These are phyloP conservation scores for Coracias cyanogaster DNA, from an alignment of 2,797 vertebrate genomes.

Conservation along the genomic window DNA sequence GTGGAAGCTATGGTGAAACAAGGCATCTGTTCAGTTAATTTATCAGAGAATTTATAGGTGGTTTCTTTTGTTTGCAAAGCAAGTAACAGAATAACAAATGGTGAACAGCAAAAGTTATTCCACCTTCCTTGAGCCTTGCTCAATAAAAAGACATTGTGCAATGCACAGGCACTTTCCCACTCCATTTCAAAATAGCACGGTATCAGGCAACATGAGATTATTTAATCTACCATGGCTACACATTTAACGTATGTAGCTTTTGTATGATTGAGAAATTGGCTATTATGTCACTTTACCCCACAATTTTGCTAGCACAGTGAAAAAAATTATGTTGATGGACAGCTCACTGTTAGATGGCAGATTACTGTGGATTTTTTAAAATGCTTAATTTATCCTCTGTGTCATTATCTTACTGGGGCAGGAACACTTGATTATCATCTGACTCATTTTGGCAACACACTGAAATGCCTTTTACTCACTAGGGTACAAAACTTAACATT, in stretches of 20 bases:
- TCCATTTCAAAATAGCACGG: background rate
- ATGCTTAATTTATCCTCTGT: background rate
- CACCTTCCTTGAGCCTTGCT: conserved; percentile 5
- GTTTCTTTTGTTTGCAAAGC: conserved; percentile 20
- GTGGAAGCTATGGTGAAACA: background rate
- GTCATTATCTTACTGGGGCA: background rate
- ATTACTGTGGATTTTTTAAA: background rate
- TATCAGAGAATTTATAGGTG: conserved; percentile 1
- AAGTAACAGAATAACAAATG: conserved; percentile 43
- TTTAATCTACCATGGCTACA: background rate
- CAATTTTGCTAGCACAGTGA: background rate
- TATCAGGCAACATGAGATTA: background rate
- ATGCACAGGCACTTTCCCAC: background rate
- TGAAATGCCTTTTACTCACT: background rate
- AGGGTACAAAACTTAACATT: background rate
- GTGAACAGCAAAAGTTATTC: conserved; percentile 19
- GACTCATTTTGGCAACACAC: background rate
- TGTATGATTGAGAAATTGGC: background rate
- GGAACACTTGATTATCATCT: background rate
- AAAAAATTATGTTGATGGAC: background rate
- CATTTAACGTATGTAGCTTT: background rate
- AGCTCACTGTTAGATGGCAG: background rate
- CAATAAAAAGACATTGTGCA: background rate
- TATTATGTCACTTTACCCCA: background rate
- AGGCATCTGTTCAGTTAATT: background rate